Conservation (phyloP, 64 coral and sea anemone species). For the Catalaphyllia jardinei region DNA sequence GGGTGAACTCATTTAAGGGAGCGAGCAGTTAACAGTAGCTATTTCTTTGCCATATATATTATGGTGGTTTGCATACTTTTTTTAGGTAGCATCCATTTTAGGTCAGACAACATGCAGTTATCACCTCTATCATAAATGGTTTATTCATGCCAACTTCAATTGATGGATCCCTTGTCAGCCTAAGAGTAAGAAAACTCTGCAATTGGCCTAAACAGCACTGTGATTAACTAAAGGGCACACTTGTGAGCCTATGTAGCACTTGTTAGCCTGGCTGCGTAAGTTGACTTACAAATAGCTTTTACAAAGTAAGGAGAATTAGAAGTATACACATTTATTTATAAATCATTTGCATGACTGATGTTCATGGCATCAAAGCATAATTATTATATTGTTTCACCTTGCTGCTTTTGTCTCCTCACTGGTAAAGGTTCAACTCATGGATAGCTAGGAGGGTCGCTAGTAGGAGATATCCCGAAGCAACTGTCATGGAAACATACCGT, state of each 20-base stretch:
- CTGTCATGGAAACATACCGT: no score
- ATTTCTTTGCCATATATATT: no score
- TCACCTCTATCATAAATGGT: background rate
- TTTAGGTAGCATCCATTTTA: conserved; percentile 25
- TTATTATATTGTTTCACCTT: no score
- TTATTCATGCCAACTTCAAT: conserved; percentile 20
- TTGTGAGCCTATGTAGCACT: conserved; percentile 9
- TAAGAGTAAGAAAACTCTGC: conserved; percentile 27
- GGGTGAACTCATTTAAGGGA: conserved; percentile 28
- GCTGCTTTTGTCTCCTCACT: no score
- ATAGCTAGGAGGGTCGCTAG: no score
- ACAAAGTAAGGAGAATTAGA: no score
- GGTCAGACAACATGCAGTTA: conserved; percentile 3
- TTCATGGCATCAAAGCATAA: no score
- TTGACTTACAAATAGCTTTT: conserved; percentile 21
- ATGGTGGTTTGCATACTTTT: background rate
- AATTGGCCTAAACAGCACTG: conserved; percentile 12
- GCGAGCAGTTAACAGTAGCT: conserved; percentile 8
- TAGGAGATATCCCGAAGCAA: no score
- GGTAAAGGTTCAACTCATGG: no score
- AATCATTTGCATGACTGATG: no score
- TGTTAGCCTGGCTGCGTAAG: background rate
- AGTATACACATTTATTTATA: no score
- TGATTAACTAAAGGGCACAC: conserved; percentile 20
- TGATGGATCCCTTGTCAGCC: background rate